These are phyloP conservation scores for Sebastes fasciatus DNA, from an alignment of 2,113 vertebrate genomes.

Conservation along the genomic window DNA sequence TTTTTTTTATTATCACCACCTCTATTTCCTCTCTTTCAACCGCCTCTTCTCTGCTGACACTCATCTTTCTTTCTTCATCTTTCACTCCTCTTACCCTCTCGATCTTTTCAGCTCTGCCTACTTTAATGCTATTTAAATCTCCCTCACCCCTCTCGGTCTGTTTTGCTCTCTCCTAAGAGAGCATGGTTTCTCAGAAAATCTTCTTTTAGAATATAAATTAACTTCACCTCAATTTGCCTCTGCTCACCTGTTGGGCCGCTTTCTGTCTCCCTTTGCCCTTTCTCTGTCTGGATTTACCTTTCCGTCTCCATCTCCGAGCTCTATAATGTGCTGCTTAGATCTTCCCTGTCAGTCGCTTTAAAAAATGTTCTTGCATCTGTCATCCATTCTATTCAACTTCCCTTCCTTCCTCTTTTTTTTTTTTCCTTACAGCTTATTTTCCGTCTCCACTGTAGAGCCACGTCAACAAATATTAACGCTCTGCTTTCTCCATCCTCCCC, in stretches of 20 bases:
- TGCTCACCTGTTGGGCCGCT: slow-evolving; percentile 51
- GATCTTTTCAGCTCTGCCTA: slow-evolving; percentile 39
- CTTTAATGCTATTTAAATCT: slow-evolving; percentile 69
- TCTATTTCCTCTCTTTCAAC: slow-evolving; percentile 47
- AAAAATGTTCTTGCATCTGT: background rate
- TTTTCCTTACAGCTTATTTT: background rate
- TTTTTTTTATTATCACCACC: slow-evolving; percentile 19
- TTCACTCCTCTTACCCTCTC: slow-evolving; percentile 55
- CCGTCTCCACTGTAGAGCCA: background rate
- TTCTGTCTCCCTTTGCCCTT: slow-evolving; percentile 12
- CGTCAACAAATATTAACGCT: background rate
- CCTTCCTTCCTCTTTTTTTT: background rate
- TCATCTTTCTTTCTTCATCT: slow-evolving; percentile 50
- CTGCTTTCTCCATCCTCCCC: background rate
- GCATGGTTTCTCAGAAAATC: slow-evolving; percentile 51
- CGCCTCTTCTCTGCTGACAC: slow-evolving; percentile 35
- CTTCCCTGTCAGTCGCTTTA: slow-evolving; percentile 9
- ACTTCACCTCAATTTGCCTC: slow-evolving; percentile 68
- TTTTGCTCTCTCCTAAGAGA: slow-evolving; percentile 53
- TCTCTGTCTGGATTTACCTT: slow-evolving; percentile 29
- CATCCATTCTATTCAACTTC: background rate
- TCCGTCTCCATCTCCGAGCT: slow-evolving; percentile 8
- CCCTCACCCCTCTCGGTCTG: slow-evolving; percentile 27
- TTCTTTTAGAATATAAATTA: slow-evolving; percentile 71
- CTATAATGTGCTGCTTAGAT: slow-evolving; percentile 3